Conservation (phyloP, 1,140 invertebrate species). For the Proales similis region DNA sequence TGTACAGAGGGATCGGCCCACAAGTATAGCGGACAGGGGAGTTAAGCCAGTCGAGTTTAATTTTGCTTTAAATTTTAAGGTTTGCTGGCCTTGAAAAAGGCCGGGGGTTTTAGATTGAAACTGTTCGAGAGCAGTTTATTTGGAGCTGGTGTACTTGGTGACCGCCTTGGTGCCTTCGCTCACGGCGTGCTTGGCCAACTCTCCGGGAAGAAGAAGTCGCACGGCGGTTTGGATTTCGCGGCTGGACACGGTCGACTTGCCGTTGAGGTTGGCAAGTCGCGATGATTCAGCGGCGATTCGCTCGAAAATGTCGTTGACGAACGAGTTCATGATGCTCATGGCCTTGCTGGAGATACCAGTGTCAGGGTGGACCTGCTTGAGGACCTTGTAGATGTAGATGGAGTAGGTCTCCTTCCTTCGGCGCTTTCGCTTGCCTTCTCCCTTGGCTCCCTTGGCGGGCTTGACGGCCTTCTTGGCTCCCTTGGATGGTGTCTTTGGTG, state of each 20-base stretch:
- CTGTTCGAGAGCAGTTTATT: constrained; percentile 39
- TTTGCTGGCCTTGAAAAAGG: constrained; percentile 35
- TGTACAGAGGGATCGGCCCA: too few species aligned
- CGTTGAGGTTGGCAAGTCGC: constrained; percentile 65
- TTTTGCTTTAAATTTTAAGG: constrained; percentile 31
- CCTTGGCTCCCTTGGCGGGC: constrained; percentile 1
- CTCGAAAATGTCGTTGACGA: constrained; percentile 64
- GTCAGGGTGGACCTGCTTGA: constrained; percentile 55
- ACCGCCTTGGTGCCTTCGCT: constrained; percentile 60
- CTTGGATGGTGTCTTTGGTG: constrained; percentile 28
- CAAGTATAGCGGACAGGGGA: too few species aligned
- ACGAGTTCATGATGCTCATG: constrained; percentile 63
- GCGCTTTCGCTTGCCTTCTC: not conserved
- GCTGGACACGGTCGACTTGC: constrained; percentile 59
- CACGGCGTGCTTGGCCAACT: constrained; percentile 60
- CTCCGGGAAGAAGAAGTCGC: constrained; percentile 59
- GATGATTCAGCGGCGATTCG: constrained; percentile 63
- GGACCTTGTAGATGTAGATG: constrained; percentile 45
- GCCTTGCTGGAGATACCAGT: constrained; percentile 57
- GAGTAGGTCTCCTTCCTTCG: constrained; percentile 39
- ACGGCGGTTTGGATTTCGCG: constrained; percentile 62
- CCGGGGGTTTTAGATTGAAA: not conserved
- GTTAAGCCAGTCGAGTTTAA: too few species aligned
- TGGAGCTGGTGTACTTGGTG: constrained; percentile 58
- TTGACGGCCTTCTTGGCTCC: constrained; percentile 27